These are phyloP conservation scores for Notoglanidium macrostoma DNA, from an alignment of 2,797 vertebrate species.

Conservation along the genomic window DNA sequence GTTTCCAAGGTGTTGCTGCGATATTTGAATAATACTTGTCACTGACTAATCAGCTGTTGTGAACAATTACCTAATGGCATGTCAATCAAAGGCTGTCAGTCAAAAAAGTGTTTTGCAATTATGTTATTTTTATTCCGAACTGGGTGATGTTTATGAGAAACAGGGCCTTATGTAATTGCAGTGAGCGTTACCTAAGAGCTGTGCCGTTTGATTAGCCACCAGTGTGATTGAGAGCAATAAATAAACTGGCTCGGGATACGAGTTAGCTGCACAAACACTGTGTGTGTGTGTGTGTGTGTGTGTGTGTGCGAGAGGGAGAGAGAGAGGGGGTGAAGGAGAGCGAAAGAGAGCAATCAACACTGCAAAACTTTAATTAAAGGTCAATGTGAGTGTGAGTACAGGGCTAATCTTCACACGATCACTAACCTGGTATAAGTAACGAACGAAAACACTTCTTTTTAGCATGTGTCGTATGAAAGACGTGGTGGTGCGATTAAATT, in stretches of 20 bases:
- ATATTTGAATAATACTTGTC: constrained; percentile 71
- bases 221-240: constrained; percentile 60
- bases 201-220: constrained; percentile 73
- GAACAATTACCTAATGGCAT: constrained; percentile 83
- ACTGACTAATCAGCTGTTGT: constrained; percentile 77
- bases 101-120: constrained; percentile 73
- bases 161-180: constrained; percentile 79
- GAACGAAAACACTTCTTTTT: neutral
- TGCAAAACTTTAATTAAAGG: constrained; percentile 31
- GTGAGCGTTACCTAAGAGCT: constrained; percentile 76
- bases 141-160: constrained; percentile 80
- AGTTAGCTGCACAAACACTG: constrained; percentile 23
- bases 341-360: constrained; percentile 16
- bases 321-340: neutral
- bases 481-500: neutral
- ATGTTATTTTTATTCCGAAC: constrained; percentile 79
- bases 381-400: constrained; percentile 2
- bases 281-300: neutral
- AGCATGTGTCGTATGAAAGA: neutral
- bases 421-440: neutral
- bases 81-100: constrained; percentile 80
- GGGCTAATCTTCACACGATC: constrained; percentile 16
- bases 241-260: constrained; percentile 34
- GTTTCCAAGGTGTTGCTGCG: constrained; percentile 68
- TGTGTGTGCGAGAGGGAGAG: neutral